Evolutionary conservation across 2,113 vertebrate genomes (phyloP), one percentile per base, ranked within the genome.

Genomic region (Collichthys lucidus): DNA sequence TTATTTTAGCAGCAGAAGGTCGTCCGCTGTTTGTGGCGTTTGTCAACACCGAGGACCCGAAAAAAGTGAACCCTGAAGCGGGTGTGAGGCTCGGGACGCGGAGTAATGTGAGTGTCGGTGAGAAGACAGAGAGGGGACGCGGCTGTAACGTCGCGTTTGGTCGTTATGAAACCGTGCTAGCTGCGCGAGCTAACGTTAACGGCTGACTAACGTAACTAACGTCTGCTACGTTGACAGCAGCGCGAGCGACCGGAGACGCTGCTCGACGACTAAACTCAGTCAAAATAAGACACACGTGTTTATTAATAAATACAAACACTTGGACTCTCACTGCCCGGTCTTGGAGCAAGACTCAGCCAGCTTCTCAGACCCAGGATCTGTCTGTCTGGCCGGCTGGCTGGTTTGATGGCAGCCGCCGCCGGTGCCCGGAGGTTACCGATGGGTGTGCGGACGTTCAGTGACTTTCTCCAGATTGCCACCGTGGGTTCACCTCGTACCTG

Each of bases 381-480:
- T 52, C 59, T 24, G 59, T 4, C 77, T 12, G 26, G 26, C 26
- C 26, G 52, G 59, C 75, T 24, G 79, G 67, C 77, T 31, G 85
- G 24, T 63, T 82, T 70, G 60, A 94, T 95, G 94, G 94, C 94
- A 84, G 91, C 91, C 85, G 55, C 93, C 29, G 88, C 77, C 69
- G 9, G 84, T 46, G 67, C 86, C 24, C 77, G 92, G 57, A 64
- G 88, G 78, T 85, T 94, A 47, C 93, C 93, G 15, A 90, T 94
- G 87, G 94, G 95, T 65, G 93, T 95, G 84, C 88, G 95, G 85
- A 95, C 95, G 4, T 90, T 96, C 53, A 96, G 95, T 31, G 95
- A 96, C 85, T 92, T 95, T 31, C 88, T 95, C 8, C 95, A 95
- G 80, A 83, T 95, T 3, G 93, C 92, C 84, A 70, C 93, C 0